A percentile compares a stretch with the other conserved stretches of the same genome.
Evolutionary conservation across 2,888 invertebrate species (phyloP).

Genomic region (Protophormia terraenovae): DNA sequence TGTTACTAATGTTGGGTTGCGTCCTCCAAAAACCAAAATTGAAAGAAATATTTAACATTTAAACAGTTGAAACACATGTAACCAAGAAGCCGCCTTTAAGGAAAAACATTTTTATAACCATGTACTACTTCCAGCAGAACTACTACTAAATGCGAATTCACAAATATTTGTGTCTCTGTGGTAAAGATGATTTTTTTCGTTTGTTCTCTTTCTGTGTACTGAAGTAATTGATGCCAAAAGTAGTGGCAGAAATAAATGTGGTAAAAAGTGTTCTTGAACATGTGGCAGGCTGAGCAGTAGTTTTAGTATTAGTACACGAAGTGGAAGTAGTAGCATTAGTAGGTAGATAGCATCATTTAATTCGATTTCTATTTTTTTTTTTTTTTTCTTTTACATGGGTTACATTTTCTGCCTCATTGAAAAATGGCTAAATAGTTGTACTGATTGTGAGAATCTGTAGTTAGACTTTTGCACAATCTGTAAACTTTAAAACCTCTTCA

Average conservation of each 20-base stretch:
- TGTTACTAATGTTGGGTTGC: slow-evolving; percentile 58
- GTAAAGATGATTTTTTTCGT: not conserved
- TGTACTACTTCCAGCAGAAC: not conserved
- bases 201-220: slow-evolving; percentile 16
- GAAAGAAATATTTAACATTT: not conserved
- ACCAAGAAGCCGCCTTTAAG: slow-evolving; percentile 28
- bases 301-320: not conserved
- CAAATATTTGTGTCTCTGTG: slow-evolving; percentile 46
- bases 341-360: slow-evolving; percentile 29
- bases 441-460: slow-evolving; percentile 37
- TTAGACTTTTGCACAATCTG: not conserved
- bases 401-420: slow-evolving; percentile 10
- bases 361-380: slow-evolving; percentile 45
- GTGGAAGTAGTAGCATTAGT: not conserved
- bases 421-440: slow-evolving; percentile 20
- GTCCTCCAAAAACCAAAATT: slow-evolving; percentile 22
- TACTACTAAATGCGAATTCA: not conserved
- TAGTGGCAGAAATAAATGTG: slow-evolving; percentile 47
- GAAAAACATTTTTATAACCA: slow-evolving; percentile 11
- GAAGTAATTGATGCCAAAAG: slow-evolving; percentile 53
- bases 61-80: slow-evolving; percentile 39
- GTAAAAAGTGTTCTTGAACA: no score
- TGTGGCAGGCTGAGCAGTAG: not conserved
- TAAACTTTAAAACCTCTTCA: not conserved
- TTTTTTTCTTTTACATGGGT: not conserved